Evolutionary conservation across 2,888 invertebrate genomes (phyloP).

Genomic region (Serrognathus titanus): DNA sequence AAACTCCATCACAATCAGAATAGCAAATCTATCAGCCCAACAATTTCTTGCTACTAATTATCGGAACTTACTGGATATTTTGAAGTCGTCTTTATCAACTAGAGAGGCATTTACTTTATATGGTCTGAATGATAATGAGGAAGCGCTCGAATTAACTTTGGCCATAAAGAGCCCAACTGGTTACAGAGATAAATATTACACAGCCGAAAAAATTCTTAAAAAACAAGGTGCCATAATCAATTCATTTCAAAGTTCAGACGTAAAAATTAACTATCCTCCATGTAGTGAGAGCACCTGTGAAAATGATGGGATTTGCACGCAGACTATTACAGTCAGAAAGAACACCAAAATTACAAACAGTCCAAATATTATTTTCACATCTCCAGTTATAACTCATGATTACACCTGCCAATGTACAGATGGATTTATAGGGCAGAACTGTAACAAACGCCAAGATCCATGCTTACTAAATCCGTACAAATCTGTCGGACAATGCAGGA

Average conservation of each 20-base stretch:
- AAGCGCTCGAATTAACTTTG: conserved; percentile 67
- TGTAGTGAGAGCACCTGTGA: conserved; percentile 71
- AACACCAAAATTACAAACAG: conserved; percentile 76
- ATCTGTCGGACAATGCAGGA: conserved; percentile 78
- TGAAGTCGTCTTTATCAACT: conserved; percentile 64
- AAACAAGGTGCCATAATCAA: conserved; percentile 64
- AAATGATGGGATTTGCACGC: conserved; percentile 75
- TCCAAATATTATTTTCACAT: conserved; percentile 75
- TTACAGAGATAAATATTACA: conserved; percentile 63
- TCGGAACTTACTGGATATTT: conserved; percentile 65
- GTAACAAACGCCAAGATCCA: conserved; percentile 86
- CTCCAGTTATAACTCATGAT: conserved; percentile 74
- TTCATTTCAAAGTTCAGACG: conserved; percentile 58
- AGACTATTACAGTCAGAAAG: conserved; percentile 65
- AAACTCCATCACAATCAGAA: conserved; percentile 74
- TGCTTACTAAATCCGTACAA: conserved; percentile 87
- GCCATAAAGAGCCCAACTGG: conserved; percentile 58
- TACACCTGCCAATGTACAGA: conserved; percentile 78
- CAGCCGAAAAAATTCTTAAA: conserved; percentile 61
- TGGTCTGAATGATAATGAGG: conserved; percentile 66
- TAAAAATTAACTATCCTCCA: conserved; percentile 74
- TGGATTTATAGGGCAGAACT: conserved; percentile 78
- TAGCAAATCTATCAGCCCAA: conserved; percentile 69
- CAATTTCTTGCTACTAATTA: conserved; percentile 77
- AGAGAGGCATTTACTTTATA: conserved; percentile 68